Evolutionary conservation across 2,797 vertebrate genomes (phyloP), one percentile per base, ranked within the genome.

Genomic region (Sus cebifrons): DNA sequence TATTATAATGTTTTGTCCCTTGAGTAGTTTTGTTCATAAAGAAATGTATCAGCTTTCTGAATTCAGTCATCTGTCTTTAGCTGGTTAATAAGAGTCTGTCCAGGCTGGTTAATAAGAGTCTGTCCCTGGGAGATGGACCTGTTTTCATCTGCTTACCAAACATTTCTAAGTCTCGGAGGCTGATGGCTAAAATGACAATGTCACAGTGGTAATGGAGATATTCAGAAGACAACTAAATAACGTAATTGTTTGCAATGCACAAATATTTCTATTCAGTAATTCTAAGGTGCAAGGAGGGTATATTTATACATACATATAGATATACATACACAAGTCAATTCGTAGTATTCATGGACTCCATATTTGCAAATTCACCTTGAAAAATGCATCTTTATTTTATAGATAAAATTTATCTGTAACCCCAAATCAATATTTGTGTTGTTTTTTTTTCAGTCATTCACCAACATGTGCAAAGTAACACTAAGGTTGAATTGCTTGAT

Each of bases 371-470:
- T 81, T n/a, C 29, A 70, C n/a, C 15, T 74, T 49, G 44, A 10
- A 6, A 49, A 49, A 49, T 49, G 44, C 44, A 49, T 49, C 44
- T 49, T 49, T 49, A 49, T 49, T 49, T 49, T 49, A 49, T 49
- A 49, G 44, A 49, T 82, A 56, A 82, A 64, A 75, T 90, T 27
- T 85, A 40, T 82, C 89, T 87, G 23, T 94, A 95, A 77, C 21
- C 44, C 4, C 16, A 88, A 93, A 70, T 60, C 36, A 67, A 81
- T 60, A 40, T 18, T 40, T 23, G 15, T 7, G 27, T 36, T 36
- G 3, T 23, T 29, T 15, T 32, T 32, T 92, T 67, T 44, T 20
- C 25, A 5, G 4, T 60, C 56, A 40, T 65, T 58, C 49, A 60
- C 52, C 2, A 0, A 73, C 14, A 67, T 23, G 16, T 60, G 14